Evolutionary conservation across 2,888 invertebrate species (phyloP).

Genomic region (Drosophila pseudotakahashii): DNA sequence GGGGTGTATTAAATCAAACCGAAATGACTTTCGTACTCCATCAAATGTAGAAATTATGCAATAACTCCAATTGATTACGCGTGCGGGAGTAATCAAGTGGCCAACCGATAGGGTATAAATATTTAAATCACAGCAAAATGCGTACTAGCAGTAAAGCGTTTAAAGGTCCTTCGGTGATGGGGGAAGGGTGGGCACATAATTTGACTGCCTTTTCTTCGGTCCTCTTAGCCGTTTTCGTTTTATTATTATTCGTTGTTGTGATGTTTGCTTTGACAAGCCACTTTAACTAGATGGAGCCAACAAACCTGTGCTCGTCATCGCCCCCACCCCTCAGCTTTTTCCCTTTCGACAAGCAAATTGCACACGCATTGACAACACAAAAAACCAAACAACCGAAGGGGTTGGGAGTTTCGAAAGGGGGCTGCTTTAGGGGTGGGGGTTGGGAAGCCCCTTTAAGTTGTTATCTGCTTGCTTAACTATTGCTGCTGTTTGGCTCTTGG

Average conservation of each 20-base stretch:
- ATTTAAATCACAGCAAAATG: constrained; percentile 8
- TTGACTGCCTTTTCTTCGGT: constrained; percentile 48
- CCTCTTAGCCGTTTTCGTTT: constrained; percentile 48
- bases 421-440: background rate
- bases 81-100: constrained; percentile 62
- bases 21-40: constrained; percentile 77
- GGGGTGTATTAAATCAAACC: constrained; percentile 71
- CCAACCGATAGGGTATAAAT: constrained; percentile 6
- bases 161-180: constrained; percentile 54
- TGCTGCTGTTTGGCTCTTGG: constrained; percentile 55
- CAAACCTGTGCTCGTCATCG: constrained; percentile 31
- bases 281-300: constrained; percentile 63
- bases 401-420: background rate
- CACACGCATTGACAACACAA: constrained; percentile 71
- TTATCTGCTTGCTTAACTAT: constrained; percentile 72
- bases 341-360: constrained; percentile 61
- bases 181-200: constrained; percentile 16
- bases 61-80: constrained; percentile 77
- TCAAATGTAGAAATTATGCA: constrained; percentile 72
- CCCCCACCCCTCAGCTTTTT: constrained; percentile 26
- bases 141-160: constrained; percentile 64
- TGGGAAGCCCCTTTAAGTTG: constrained; percentile 67
- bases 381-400: constrained; percentile 17
- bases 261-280: constrained; percentile 79
- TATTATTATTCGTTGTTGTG: constrained; percentile 72